Evolutionary conservation across 2,113 vertebrate species (phyloP), one percentile per base, ranked within the genome.

Genomic region (Himantopus leucocephalus): DNA sequence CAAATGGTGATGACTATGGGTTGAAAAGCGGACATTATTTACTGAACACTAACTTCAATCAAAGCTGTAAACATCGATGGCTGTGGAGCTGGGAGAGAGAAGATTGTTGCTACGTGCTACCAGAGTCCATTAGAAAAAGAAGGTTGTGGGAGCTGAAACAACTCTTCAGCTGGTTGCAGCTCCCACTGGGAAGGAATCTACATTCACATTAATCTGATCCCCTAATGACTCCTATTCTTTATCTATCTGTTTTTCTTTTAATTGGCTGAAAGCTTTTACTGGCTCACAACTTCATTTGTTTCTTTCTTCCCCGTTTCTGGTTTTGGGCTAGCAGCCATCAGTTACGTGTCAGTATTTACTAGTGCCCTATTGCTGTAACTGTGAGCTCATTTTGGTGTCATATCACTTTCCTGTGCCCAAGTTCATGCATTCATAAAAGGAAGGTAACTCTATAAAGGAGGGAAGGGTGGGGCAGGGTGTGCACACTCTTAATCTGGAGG

Each of bases 131-230:
- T 88, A 94, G 52, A 93, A 94, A 96, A 89, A 80, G 81, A 91
- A 89, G 47, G 41, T 94, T 68, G 76, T 34, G 62, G 56, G 77
- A 94, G 73, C 87, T 75, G 89, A 75, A 91, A 85, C 5, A 94
- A 60, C 84, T 90, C 56, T 92, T 91, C 66, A 94, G 58, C 62
- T 60, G 78, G 43, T 45, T 79, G 60, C 60, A 84, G 89, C 88
- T 97, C 88, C 73, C 93, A 86, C 56, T 45, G 43, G 73, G 71
- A 90, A 96, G 79, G 39, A 93, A 94, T 96, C 95, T 97, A 93
- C 96, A 95, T 97, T 96, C 92, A 91, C 87, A 91, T 94, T 92
- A 82, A 96, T 90, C 24, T 88, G 78, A 90, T 97, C 95, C 94
- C 96, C 91, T 96, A 97, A 92, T 88, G 75, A 97, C 94, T 97